Evolutionary conservation across 2,888 invertebrate genomes (phyloP).

Genomic region (Amphipoea oculea): DNA sequence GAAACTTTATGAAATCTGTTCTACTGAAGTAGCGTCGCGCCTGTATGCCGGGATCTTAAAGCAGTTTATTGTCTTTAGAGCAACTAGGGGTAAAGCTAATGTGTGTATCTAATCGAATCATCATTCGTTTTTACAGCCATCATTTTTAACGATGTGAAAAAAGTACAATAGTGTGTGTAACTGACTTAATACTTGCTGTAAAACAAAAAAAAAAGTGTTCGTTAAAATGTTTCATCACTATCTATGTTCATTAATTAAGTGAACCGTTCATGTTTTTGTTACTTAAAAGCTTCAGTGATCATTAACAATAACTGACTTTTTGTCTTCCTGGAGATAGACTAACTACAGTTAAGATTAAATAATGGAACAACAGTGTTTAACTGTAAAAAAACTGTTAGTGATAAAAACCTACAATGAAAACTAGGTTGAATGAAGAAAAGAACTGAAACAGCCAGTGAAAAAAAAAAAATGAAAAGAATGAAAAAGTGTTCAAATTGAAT

Average conservation of each 20-base stretch:
- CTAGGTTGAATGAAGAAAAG: constrained; percentile 32
- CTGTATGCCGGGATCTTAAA: background rate
- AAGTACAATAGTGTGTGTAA: constrained; percentile 49
- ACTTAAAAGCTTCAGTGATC: constrained; percentile 50
- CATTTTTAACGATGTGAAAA: constrained; percentile 54
- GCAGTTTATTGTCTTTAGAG: background rate
- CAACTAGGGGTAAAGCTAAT: background rate
- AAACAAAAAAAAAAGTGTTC: constrained; percentile 39
- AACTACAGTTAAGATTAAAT: constrained; percentile 43
- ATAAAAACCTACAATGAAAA: constrained; percentile 47
- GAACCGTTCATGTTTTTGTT: constrained; percentile 47
- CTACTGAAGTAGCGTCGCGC: background rate
- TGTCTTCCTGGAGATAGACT: constrained; percentile 43
- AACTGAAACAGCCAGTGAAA: constrained; percentile 38
- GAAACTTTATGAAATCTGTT: background rate
- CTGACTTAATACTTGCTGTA: constrained; percentile 19
- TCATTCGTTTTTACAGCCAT: constrained; percentile 19
- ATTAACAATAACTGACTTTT: constrained; percentile 38
- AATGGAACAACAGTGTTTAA: constrained; percentile 45
- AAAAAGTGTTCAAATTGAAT: constrained; percentile 53
- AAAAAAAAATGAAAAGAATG: constrained; percentile 60
- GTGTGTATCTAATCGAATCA: constrained; percentile 47
- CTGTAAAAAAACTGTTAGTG: constrained; percentile 30
- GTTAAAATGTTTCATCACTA: constrained; percentile 51
- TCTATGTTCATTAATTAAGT: constrained; percentile 45